Conservation (phyloP, 2,797 vertebrate genomes). For the Sebastes hubbsi region DNA sequence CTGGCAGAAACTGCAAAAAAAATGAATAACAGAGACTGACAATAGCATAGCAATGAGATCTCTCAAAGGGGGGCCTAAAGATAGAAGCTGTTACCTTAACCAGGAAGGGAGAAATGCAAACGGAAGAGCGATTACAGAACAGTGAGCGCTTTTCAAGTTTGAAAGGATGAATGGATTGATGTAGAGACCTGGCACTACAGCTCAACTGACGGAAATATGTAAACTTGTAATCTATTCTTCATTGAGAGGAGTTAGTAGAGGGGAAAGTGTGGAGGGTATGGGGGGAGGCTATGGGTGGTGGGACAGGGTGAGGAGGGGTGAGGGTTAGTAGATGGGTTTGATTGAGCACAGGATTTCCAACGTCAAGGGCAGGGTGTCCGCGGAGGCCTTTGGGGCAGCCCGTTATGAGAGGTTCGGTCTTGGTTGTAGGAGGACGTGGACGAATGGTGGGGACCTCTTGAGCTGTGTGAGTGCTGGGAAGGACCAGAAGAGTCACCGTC, state of each 20-base stretch:
- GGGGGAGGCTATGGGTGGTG: background rate
- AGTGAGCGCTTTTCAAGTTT: conserved; percentile 68
- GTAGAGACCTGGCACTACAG: conserved; percentile 81
- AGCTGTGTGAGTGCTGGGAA: conserved; percentile 64
- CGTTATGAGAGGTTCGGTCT: conserved; percentile 79
- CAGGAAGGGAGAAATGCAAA: conserved; percentile 22
- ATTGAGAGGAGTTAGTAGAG: conserved; percentile 68
- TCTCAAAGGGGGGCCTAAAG: conserved; percentile 48
- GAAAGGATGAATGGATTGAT: conserved; percentile 56
- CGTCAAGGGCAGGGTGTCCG: conserved; percentile 84
- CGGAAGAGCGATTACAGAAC: conserved; percentile 40
- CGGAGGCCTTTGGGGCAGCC: conserved; percentile 89
- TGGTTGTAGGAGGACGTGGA: conserved; percentile 64
- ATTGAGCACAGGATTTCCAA: conserved; percentile 23
- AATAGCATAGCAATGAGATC: conserved; percentile 35
- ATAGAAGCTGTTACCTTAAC: conserved; percentile 45
- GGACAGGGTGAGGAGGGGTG: conserved; percentile 11
- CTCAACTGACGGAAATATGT: conserved; percentile 79
- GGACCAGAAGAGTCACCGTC: conserved; percentile 40
- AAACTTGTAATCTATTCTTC: conserved; percentile 88
- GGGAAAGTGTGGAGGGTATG: background rate
- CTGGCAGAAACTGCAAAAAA: conserved; percentile 23
- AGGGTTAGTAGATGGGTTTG: conserved; percentile 53
- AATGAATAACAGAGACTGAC: conserved; percentile 29
- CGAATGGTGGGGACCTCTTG: conserved; percentile 56